A percentile compares a stretch with the other conserved stretches of the same genome.
phyloP scores from a whole-genome alignment of 2,888 invertebrate species.

The Rhyacophila evoluta region DNA sequence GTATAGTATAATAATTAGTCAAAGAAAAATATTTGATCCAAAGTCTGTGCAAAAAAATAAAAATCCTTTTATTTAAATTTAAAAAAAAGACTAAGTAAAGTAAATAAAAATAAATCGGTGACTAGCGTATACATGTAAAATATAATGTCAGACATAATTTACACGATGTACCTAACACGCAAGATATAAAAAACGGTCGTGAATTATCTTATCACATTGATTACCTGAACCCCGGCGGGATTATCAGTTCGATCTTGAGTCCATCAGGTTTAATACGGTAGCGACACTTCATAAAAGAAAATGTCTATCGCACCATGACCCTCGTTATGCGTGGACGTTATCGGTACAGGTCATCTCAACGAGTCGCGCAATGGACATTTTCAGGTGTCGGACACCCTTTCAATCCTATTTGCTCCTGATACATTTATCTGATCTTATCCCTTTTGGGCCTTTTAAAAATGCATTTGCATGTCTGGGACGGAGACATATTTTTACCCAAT shows the following conservation, averaged over 20 bases:
- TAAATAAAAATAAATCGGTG: too few species aligned
- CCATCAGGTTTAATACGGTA: slow-evolving; percentile 16
- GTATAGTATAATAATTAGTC: too few species aligned
- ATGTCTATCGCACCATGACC: slow-evolving; percentile 16
- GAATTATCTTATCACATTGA: background rate
- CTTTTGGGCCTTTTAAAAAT: background rate
- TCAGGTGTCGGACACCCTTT: background rate
- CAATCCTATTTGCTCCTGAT: background rate
- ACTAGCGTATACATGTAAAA: too few species aligned
- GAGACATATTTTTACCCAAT: background rate
- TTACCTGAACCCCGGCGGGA: background rate
- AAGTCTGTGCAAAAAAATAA: too few species aligned
- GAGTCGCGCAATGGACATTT: slow-evolving; percentile 21
- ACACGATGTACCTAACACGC: too few species aligned
- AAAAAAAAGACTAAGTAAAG: too few species aligned
- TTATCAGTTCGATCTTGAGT: slow-evolving; percentile 7
- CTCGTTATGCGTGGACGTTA: slow-evolving; percentile 41
- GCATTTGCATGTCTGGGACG: background rate
- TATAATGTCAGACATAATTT: too few species aligned
- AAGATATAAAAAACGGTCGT: background rate
- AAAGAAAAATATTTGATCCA: too few species aligned
- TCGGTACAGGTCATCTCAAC: slow-evolving; percentile 34
- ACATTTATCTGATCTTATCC: background rate
- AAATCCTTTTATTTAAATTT: too few species aligned
- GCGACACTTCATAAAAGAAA: slow-evolving; percentile 34